Conservation (phyloP, 2,797 vertebrate species). For the Aotus griseimembra region DNA sequence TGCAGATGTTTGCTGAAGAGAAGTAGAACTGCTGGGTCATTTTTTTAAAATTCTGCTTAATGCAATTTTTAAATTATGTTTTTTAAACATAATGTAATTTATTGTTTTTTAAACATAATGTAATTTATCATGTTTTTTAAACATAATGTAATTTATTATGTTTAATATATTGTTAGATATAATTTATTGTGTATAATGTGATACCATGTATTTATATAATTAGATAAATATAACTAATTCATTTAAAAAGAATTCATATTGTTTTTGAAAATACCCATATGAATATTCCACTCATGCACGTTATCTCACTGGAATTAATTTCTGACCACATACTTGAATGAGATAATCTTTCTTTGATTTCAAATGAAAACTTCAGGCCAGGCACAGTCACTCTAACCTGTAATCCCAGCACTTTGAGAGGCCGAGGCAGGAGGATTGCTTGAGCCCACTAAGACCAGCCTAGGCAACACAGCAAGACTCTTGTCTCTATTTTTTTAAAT, state of each 20-base stretch:
- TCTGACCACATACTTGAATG: not conserved
- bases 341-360: constrained; percentile 4
- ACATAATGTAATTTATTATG: not conserved
- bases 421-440: not conserved
- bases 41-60: not conserved
- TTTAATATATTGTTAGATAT: not conserved
- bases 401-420: not conserved
- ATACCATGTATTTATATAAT: not conserved
- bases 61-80: not conserved
- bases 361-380: not conserved
- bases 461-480: not conserved
- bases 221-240: not conserved
- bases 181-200: not conserved
- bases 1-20: not conserved
- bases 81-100: not conserved
- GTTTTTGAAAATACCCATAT: not conserved
- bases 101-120: too few relatives aligned
- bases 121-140: not conserved
- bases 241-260: constrained; percentile 27
- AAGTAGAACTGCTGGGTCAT: not conserved
- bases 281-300: not conserved
- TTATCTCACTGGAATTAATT: constrained; percentile 7
- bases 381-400: not conserved
- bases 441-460: not conserved
- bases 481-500: not conserved